A percentile compares a stretch with the other conserved stretches of the same genome.
Evolutionary conservation across 2,888 invertebrate genomes (phyloP).

Genomic region (Charanyca ferruginea): DNA sequence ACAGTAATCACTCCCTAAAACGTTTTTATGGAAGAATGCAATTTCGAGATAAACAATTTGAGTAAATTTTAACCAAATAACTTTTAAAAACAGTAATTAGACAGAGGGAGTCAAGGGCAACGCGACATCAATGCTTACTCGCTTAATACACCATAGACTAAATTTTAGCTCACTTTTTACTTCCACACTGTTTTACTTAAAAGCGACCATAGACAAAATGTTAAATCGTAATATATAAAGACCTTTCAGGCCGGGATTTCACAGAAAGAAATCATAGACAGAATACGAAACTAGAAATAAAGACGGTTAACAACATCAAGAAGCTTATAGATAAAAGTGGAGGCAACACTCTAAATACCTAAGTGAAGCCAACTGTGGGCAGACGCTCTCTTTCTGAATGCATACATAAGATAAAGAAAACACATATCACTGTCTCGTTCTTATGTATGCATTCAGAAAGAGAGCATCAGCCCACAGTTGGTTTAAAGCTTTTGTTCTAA

Average conservation of each 20-base stretch:
- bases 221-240: not conserved
- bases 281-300: too few relatives aligned
- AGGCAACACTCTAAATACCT: too few relatives aligned
- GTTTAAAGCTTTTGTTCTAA: too few relatives aligned
- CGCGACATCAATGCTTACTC: slow-evolving; percentile 83
- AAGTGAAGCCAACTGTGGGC: too few relatives aligned
- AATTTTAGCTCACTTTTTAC: slow-evolving; percentile 7
- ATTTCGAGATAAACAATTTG: slow-evolving; percentile 64
- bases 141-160: slow-evolving; percentile 77
- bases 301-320: too few relatives aligned
- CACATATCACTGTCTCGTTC: too few relatives aligned
- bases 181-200: not conserved
- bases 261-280: too few relatives aligned
- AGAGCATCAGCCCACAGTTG: too few relatives aligned
- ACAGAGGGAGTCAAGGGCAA: slow-evolving; percentile 87
- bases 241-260: not conserved
- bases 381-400: too few relatives aligned
- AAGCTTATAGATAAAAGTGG: too few relatives aligned
- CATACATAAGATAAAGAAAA: too few relatives aligned
- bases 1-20: slow-evolving; percentile 70
- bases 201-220: slow-evolving; percentile 30
- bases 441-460: too few relatives aligned
- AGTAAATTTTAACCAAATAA: slow-evolving; percentile 71
- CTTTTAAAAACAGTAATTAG: slow-evolving; percentile 84
- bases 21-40: slow-evolving; percentile 65